Evolutionary conservation across 23 tunicate species (phyloP).

Genomic region (Styela plicata): DNA sequence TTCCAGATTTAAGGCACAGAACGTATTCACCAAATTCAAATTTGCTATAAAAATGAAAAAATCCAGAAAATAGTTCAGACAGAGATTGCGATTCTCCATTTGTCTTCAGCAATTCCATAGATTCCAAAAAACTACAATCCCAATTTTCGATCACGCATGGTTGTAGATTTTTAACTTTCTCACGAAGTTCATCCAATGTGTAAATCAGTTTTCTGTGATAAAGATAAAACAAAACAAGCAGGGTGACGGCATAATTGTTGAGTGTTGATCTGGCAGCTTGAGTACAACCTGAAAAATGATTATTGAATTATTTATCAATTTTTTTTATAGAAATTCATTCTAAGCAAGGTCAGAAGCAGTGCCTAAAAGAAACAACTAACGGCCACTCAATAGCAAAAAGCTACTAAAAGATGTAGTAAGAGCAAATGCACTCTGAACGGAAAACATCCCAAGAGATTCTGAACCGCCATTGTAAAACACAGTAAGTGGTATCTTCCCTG

Average conservation of each 20-base stretch:
- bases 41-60: constrained; percentile 62
- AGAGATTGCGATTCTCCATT: not conserved
- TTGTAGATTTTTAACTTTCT: not conserved
- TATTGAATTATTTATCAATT: too few relatives aligned
- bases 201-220: constrained; percentile 9
- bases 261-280: constrained; percentile 60
- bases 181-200: constrained; percentile 39
- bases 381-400: too few relatives aligned
- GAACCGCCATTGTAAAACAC: too few relatives aligned
- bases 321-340: too few relatives aligned
- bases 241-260: constrained; percentile 83
- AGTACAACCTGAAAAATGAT: constrained; percentile 39
- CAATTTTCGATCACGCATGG: constrained; percentile 30
- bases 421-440: too few relatives aligned
- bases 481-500: too few relatives aligned
- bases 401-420: too few relatives aligned
- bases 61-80: constrained; percentile 39
- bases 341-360: too few relatives aligned
- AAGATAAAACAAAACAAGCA: constrained; percentile 58
- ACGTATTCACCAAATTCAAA: constrained; percentile 47
- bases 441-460: too few relatives aligned
- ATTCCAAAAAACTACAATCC: constrained; percentile 50
- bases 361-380: too few relatives aligned
- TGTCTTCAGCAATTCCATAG: not conserved
- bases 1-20: constrained; percentile 36